Evolutionary conservation across 2,797 vertebrate genomes (phyloP), one percentile per base, ranked within the genome.

Genomic region (Hirundo rustica): DNA sequence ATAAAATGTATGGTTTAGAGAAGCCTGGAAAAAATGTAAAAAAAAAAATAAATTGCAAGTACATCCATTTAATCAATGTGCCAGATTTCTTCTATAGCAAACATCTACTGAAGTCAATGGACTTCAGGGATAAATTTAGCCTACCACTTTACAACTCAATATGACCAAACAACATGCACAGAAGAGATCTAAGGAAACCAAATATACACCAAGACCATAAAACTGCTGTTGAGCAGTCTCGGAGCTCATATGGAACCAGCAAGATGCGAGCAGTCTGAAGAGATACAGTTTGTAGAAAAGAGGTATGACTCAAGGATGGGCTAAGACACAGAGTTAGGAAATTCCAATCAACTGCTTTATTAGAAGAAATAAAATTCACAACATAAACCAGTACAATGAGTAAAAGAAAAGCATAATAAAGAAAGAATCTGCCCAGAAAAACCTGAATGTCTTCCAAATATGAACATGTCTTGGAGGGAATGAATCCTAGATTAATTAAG

Each of bases 51-150:
- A n/a, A n/a, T 73, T 83, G 76, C 55, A 82, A 85, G 29, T 61
- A 57, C 57, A 90, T 48, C 30, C 29, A 66, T 82, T 92, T 86
- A 94, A 92, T 81, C 61, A 92, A 78, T 26, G 66, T 77, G 67
- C 60, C 82, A 90, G 93, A 87, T 84, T 94, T 72, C 82, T 93
- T 74, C 74, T 42, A 45, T 11, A 88, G 92, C 70, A 92, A 96
- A 89, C 81, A 93, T 60, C 73, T 93, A 61, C 55, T 76, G 81
- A 96, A 93, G 45, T 88, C 89, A 93, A 47, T 67, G 55, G 44
- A 88, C 48, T 89, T 94, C 81, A 82, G 75, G 87, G 83, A 95
- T 94, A 95, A 94, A 94, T 93, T 88, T 88, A 96, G 95, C 82
- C 81, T 75, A 76, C 50, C 60, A 91, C 80, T 94, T 95, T 85